Evolutionary conservation across 2,797 vertebrate genomes (phyloP).

Genomic region (Tinamus major): DNA sequence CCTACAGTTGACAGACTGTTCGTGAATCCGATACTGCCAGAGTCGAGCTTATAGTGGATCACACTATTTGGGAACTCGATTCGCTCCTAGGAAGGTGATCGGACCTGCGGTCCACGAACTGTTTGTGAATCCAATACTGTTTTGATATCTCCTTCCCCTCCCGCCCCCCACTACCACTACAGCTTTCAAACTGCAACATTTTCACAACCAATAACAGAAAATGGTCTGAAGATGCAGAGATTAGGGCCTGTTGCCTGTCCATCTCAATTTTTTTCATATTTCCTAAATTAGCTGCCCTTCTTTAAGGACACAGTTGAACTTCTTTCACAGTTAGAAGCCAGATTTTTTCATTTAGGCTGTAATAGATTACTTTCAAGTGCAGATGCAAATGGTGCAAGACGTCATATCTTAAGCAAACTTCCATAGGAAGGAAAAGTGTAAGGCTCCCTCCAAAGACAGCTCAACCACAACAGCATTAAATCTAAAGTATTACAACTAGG

Average conservation of each 20-base stretch:
- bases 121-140: no score
- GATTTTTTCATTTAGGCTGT: not conserved
- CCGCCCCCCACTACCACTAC: no score
- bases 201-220: not conserved
- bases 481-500: slow-evolving; percentile 32
- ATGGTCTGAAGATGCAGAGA: not conserved
- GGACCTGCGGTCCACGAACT: no score
- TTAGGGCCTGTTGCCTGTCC: not conserved
- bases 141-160: no score
- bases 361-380: not conserved
- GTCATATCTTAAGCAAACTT: slow-evolving; percentile 23
- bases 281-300: not conserved
- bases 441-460: slow-evolving; percentile 45
- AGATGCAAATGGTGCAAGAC: not conserved
- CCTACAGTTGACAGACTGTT: no score
- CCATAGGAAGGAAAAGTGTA: not conserved
- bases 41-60: no score
- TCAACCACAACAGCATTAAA: slow-evolving; percentile 54
- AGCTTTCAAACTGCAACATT: no score
- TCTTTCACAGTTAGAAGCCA: not conserved
- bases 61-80: no score
- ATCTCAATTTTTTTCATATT: not conserved
- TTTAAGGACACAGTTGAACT: not conserved
- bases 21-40: no score
- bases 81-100: no score